Percentiles rank a stretch among this genome's conserved stretches.
phyloP scores from a whole-genome alignment of 1,140 invertebrate genomes.

The Oryzaephilus surinamensis region DNA sequence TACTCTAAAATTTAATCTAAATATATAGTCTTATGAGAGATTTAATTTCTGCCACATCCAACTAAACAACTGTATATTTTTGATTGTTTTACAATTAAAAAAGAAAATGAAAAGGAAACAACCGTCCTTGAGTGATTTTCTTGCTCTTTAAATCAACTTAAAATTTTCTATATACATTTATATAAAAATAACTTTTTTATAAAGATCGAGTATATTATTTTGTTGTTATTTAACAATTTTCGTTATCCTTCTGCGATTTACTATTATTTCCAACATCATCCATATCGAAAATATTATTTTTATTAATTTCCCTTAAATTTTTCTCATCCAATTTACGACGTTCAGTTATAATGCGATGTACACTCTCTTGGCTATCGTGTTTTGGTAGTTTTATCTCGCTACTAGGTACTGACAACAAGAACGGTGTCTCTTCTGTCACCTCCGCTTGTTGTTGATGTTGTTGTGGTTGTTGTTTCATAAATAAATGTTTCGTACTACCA shows the following conservation, averaged over 20 bases:
- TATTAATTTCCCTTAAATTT: constrained; percentile 28
- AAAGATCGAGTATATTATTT: too few relatives aligned
- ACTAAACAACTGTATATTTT: too few relatives aligned
- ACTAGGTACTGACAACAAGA: constrained; percentile 16
- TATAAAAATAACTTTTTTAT: too few relatives aligned
- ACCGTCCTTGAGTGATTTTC: too few relatives aligned
- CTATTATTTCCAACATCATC: constrained; percentile 5
- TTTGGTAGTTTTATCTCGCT: constrained; percentile 20
- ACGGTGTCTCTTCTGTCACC: constrained; percentile 29
- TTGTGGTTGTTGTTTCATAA: constrained; percentile 31
- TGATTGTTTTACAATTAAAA: too few relatives aligned
- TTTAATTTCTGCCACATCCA: too few relatives aligned
- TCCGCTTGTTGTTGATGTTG: constrained; percentile 9
- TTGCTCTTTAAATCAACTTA: too few relatives aligned
- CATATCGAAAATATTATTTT: constrained; percentile 31
- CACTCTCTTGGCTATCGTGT: constrained; percentile 33
- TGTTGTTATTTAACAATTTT: not conserved
- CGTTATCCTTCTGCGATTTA: not conserved
- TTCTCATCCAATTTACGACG: constrained; percentile 31
- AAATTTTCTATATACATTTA: too few relatives aligned
- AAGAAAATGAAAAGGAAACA: too few relatives aligned
- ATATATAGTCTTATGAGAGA: too few relatives aligned
- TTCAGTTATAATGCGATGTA: constrained; percentile 33
- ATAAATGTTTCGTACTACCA: constrained; percentile 36
- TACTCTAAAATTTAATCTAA: too few relatives aligned